Percentiles rank a stretch among this genome's conserved stretches.
These are phyloP conservation scores for Agriopis leucophaearia DNA, from an alignment of 2,888 invertebrate genomes.

Conservation along the genomic window DNA sequence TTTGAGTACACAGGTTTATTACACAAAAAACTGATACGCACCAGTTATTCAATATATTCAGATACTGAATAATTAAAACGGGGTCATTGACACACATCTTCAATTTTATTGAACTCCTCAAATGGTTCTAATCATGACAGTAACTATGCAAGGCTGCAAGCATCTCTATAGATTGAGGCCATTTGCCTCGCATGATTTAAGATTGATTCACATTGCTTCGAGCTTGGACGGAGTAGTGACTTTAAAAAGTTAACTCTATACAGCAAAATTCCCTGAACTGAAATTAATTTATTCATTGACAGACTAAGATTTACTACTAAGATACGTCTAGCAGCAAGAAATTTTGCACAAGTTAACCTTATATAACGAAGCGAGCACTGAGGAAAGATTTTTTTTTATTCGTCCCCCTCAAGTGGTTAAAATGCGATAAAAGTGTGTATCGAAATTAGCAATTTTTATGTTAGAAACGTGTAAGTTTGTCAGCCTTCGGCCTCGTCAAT, in stretches of 20 bases:
- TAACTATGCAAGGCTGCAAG: not conserved
- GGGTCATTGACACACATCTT: slow-evolving; percentile 17
- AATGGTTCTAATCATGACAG: slow-evolving; percentile 7
- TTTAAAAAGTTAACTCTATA: not conserved
- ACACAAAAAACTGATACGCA: not conserved
- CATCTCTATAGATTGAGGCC: slow-evolving; percentile 7
- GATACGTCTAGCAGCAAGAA: no score
- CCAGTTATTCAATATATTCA: slow-evolving; percentile 1
- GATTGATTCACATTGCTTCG: not conserved
- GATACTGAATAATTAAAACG: slow-evolving; percentile 6
- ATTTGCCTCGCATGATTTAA: slow-evolving; percentile 10
- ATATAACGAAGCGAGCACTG: no score
- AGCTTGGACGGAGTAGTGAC: no score
- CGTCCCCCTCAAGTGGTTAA: no score
- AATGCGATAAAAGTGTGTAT: no score
- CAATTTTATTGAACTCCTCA: slow-evolving; percentile 1
- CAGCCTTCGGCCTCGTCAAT: no score
- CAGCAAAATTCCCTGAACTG: not conserved
- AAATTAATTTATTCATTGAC: no score
- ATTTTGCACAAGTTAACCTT: no score
- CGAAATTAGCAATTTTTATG: no score
- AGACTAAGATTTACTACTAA: no score
- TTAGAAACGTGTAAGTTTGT: no score
- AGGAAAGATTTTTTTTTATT: no score
- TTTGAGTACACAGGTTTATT: not conserved